A percentile compares a stretch with the other conserved stretches of the same genome.
Evolutionary conservation across 2,888 invertebrate species (phyloP).

Genomic region (Tigriopus californicus): DNA sequence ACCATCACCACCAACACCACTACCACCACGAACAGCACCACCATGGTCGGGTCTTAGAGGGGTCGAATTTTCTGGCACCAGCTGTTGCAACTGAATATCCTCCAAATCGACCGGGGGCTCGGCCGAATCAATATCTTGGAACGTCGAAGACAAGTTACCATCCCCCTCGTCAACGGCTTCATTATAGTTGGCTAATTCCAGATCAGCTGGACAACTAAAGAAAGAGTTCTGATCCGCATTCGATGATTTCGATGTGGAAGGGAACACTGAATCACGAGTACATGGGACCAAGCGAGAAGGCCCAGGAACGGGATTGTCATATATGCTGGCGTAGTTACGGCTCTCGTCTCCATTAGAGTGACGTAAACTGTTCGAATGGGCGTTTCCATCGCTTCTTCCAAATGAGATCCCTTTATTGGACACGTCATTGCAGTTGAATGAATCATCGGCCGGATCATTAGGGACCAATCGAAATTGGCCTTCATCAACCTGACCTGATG

Average conservation of each 20-base stretch:
- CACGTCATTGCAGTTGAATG: background rate
- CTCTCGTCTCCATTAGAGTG: background rate
- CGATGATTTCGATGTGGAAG: background rate
- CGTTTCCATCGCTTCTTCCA: background rate
- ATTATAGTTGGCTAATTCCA: background rate
- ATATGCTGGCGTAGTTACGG: background rate
- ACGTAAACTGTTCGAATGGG: background rate
- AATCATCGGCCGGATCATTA: background rate
- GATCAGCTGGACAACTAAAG: background rate
- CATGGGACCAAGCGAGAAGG: background rate
- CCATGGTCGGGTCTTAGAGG: too few species aligned
- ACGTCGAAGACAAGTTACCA: background rate
- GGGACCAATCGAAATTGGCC: background rate
- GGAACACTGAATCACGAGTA: too few species aligned
- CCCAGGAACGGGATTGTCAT: background rate
- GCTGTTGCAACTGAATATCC: background rate
- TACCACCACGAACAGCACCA: too few species aligned
- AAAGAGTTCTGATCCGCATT: background rate
- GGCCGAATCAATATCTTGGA: background rate
- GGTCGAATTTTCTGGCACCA: background rate
- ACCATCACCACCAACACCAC: too few species aligned
- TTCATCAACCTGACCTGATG: slow-evolving; percentile 2
- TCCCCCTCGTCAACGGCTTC: background rate
- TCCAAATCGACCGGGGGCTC: background rate
- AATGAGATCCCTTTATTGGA: background rate